These are phyloP conservation scores for Teleogryllus oceanicus DNA, from an alignment of 2,888 invertebrate genomes.

Conservation along the genomic window DNA sequence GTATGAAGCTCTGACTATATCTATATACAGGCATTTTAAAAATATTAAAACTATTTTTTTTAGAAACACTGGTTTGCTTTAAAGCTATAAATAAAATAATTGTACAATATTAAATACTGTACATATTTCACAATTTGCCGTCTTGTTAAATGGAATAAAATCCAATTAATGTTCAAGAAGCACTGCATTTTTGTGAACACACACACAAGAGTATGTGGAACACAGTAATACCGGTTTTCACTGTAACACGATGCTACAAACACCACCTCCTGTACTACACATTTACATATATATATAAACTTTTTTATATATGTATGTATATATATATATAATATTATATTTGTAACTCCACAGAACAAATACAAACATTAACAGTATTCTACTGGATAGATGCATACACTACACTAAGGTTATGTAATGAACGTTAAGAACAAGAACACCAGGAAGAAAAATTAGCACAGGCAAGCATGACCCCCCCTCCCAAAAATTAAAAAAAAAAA, in stretches of 20 bases:
- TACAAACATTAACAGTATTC: conserved; percentile 1
- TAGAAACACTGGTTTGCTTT: conserved; percentile 27
- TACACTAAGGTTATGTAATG: not conserved
- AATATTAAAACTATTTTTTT: conserved; percentile 19
- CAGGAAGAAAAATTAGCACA: too few species aligned
- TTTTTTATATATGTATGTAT: too few species aligned
- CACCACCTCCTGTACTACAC: not conserved
- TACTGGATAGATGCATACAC: not conserved
- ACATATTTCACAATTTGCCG: not conserved
- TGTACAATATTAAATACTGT: conserved; percentile 18
- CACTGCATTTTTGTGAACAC: not conserved
- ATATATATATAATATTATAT: too few species aligned
- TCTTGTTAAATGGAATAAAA: not conserved
- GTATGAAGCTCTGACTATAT: too few species aligned
- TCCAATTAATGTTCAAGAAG: not conserved
- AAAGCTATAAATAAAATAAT: conserved; percentile 24
- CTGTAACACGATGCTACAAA: not conserved
- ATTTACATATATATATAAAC: conserved; percentile 1
- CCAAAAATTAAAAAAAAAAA: too few species aligned
- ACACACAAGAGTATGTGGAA: not conserved
- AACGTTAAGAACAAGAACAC: too few species aligned
- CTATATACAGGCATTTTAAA: conserved; percentile 18
- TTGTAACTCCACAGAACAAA: not conserved
- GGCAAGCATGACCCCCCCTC: too few species aligned
- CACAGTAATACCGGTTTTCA: conserved; percentile 7